Evolutionary conservation across 2,888 invertebrate genomes (phyloP).

Genomic region (Drosophila putrida): DNA sequence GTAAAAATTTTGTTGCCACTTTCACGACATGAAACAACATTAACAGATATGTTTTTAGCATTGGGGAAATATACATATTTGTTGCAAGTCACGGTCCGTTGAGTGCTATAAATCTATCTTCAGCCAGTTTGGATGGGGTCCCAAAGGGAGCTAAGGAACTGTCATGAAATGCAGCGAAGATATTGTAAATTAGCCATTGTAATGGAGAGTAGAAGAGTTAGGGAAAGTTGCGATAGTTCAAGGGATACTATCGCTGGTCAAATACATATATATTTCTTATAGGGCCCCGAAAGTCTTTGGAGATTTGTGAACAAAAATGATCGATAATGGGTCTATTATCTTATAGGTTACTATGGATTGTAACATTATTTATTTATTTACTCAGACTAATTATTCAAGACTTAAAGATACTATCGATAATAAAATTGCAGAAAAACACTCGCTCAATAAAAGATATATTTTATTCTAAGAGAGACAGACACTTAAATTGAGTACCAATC

Average conservation of each 20-base stretch:
- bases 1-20: constrained; percentile 32
- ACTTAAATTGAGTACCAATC: background rate
- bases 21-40: constrained; percentile 43
- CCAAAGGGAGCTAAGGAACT: background rate
- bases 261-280: too few species aligned
- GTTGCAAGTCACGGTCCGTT: constrained; percentile 32
- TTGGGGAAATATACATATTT: constrained; percentile 29
- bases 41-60: constrained; percentile 45
- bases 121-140: background rate
- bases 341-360: background rate
- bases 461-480: background rate
- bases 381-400: background rate
- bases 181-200: background rate
- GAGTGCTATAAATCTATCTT: constrained; percentile 49
- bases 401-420: constrained; percentile 1
- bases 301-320: too few species aligned
- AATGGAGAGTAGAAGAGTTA: background rate
- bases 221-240: background rate
- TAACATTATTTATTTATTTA: background rate
- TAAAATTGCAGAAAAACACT: background rate
- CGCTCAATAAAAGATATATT: background rate
- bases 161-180: background rate
- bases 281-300: too few species aligned
- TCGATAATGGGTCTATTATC: background rate
- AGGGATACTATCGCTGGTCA: background rate